Evolutionary conservation across 2,888 invertebrate species (phyloP), one percentile per base, ranked within the genome.

Genomic region (Argyresthia goedartella): DNA sequence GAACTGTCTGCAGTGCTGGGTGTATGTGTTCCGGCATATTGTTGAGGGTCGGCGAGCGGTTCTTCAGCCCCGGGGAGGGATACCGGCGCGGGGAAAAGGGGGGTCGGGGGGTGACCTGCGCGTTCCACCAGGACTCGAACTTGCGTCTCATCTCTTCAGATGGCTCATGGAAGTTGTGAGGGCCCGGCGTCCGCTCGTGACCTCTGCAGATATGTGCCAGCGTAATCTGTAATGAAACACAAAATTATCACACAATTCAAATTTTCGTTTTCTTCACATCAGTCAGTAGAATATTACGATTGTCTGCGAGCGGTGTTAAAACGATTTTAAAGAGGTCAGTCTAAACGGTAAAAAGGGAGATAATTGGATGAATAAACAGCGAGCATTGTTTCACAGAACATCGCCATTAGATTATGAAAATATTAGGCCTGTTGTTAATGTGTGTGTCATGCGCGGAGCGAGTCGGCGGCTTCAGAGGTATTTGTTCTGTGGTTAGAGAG

Each of bases 41-140:
- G 56, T 69, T 87, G 49, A 77, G 64, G 33, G 76, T 88, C 54
- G 76, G 88, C 45, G 85, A 85, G 44, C 88, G 81, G 54, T 81
- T 89, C 75, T 64, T 90, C 63, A 64, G 91, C 65, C 57, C 88
- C 59, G 69, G 89, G 56, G 80, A 88, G 49, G 71, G 84, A 49
- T 87, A 87, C 46, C 87, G 81, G 2, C 87, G 73, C 6, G 87
- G 86, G 59, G 87, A 87, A 58, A 85, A 87, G 3, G 85, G 81
- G 0, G 87, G 87, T 39, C 89, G 81, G 0, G 92, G 91, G 11
- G 91, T 91, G 50, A 93, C 89, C 67, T 94, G 94, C 53, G 91
- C 89, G 45, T 91, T 90, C 91, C 94, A 95, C 97, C 97, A 97
- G 53, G 94, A 92, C 69, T 97, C 96, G 76, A 97, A 97, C 73